Percentiles rank a stretch among this genome's conserved stretches.
Conservation (phyloP, 2,113 vertebrate species). For the Pangasianodon hypophthalmus region DNA sequence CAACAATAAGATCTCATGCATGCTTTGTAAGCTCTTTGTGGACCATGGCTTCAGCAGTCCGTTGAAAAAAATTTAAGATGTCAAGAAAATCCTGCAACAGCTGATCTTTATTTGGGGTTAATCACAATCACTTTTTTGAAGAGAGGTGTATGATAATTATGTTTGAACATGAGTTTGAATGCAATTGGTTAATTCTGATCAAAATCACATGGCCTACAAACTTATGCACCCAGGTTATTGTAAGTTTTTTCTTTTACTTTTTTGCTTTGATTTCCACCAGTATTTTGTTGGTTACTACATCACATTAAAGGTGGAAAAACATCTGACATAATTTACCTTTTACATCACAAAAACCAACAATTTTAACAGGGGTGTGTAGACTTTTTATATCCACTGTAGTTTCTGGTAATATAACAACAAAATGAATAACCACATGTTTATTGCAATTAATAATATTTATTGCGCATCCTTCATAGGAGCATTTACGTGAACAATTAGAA, state of each 20-base stretch:
- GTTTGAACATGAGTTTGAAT: background rate
- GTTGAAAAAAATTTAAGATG: background rate
- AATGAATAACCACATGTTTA: background rate
- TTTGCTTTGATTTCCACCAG: background rate
- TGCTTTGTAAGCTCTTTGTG: background rate
- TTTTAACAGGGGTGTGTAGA: background rate
- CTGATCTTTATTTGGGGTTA: background rate
- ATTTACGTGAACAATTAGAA: conserved; percentile 13
- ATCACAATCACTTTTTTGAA: background rate
- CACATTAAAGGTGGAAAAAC: background rate
- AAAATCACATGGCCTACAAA: background rate
- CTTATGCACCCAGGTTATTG: too few species aligned
- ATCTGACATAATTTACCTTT: background rate
- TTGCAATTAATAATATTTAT: conserved; percentile 14
- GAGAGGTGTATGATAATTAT: background rate
- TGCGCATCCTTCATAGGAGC: background rate
- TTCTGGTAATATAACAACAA: background rate
- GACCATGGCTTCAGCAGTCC: background rate
- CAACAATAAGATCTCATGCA: too few species aligned
- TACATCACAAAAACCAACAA: background rate
- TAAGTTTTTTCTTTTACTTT: background rate
- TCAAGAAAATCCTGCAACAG: background rate
- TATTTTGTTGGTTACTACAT: background rate
- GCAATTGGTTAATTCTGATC: background rate
- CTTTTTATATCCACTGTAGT: background rate